Evolutionary conservation across 2,797 vertebrate genomes (phyloP), one percentile per base, ranked within the genome.

Genomic region (Dallia pectoralis): DNA sequence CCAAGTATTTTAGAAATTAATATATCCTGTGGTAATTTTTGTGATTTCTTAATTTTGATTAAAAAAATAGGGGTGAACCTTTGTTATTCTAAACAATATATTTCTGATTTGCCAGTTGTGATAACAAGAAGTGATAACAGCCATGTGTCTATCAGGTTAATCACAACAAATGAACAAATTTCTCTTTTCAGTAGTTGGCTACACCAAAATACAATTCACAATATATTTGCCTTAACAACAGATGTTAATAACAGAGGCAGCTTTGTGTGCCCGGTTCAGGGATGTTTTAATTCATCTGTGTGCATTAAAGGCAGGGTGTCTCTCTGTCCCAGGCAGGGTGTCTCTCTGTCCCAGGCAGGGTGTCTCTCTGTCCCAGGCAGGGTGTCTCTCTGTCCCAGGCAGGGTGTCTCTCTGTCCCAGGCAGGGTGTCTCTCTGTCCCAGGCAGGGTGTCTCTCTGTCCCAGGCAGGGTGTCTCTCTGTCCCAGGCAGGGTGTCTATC

Each of bases 291-390:
- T 67, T 67, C 40, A 47, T 75, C 69, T 27, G 56, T 47, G 66
- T 65, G 66, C 53, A 18, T 49, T 32, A n/a, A n/a, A n/a, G n/a
- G 64, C 65, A 70, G 51, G 48, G 56, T 67, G 62, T 71, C 27
- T n/a, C 36, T 84, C 72, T 91, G 76, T 81, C 75, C 75, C 59
- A 79, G 83, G 85, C 82, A 80, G 81, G 61, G 78, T n/a, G n/a
- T n/a, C n/a, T n/a, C n/a, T n/a, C n/a, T n/a, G n/a, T n/a, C n/a
- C n/a, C n/a, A n/a, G n/a, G 64, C 65, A 70, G 51, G 48, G 56
- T 67, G 62, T 71, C 27, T n/a, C 36, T 84, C 72, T 91, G 76
- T 81, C 75, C 75, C 59, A 79, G 83, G 85, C 82, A 80, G 81
- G 61, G 78, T n/a, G n/a, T n/a, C n/a, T n/a, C n/a, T n/a, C n/a